phyloP scores from a whole-genome alignment of 2,797 vertebrate species.

The Spinus pinus region DNA sequence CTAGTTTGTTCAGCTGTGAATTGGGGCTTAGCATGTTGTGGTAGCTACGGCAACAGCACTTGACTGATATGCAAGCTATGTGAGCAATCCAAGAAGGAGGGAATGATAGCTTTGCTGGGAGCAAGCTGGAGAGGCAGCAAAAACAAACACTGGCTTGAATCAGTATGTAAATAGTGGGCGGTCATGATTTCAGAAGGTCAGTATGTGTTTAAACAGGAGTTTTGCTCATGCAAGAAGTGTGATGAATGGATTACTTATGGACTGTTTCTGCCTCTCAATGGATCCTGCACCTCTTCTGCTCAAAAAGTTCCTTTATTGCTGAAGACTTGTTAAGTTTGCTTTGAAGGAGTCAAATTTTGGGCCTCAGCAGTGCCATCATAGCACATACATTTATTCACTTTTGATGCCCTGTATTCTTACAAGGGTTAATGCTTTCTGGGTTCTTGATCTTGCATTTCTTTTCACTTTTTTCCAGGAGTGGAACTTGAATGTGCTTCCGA shows the following conservation, averaged over 20 bases:
- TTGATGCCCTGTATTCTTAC: background rate
- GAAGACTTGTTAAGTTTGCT: background rate
- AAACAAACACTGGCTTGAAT: background rate
- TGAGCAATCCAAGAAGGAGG: background rate
- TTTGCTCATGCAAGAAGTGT: background rate
- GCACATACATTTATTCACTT: background rate
- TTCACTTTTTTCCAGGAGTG: background rate
- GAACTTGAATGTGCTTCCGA: background rate
- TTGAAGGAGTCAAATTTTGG: background rate
- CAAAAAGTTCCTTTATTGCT: background rate
- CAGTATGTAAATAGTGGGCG: background rate
- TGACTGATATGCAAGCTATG: background rate
- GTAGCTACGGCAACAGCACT: background rate
- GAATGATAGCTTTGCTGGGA: background rate
- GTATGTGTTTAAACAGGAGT: constrained; percentile 42
- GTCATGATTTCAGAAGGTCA: constrained; percentile 16
- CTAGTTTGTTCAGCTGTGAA: constrained; percentile 11
- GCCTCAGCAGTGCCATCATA: background rate
- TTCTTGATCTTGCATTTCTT: background rate
- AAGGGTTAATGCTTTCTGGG: background rate
- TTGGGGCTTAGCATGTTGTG: background rate
- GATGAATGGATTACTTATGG: background rate
- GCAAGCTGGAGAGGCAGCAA: background rate
- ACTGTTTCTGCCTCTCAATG: background rate
- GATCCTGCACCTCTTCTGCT: background rate